A percentile compares a stretch with the other conserved stretches of the same genome.
These are phyloP conservation scores for Bradypodion pumilum DNA, from an alignment of 2,797 vertebrate species.

Conservation along the genomic window DNA sequence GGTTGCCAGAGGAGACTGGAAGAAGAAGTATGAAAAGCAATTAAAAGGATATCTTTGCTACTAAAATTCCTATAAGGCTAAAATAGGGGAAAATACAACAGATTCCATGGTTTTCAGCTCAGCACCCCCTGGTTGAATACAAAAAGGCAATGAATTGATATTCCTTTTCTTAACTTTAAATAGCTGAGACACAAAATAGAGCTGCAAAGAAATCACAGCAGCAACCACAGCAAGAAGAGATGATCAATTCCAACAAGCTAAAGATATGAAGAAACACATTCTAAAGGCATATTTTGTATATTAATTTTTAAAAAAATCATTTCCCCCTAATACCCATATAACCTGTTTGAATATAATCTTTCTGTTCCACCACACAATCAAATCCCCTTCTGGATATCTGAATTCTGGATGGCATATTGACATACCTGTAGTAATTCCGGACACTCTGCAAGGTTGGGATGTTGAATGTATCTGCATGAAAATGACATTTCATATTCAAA, in stretches of 20 bases:
- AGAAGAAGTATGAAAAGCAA: constrained; percentile 7
- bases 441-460: constrained; percentile 87
- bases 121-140: background rate
- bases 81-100: background rate
- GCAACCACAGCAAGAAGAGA: background rate
- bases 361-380: background rate
- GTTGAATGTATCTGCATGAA: constrained; percentile 90
- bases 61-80: background rate
- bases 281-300: background rate
- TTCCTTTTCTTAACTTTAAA: background rate
- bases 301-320: background rate
- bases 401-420: constrained; percentile 29
- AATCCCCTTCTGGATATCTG: background rate
- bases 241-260: background rate
- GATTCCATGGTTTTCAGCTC: background rate
- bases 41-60: background rate
- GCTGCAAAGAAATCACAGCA: background rate
- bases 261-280: background rate
- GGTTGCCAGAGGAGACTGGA: constrained; percentile 43
- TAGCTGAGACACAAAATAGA: background rate
- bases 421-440: constrained; percentile 95
- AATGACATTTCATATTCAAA: constrained; percentile 44
- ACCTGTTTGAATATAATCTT: constrained; percentile 1
- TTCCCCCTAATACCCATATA: background rate
- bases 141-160: background rate